Percentiles rank a stretch among this genome's conserved stretches.
Conservation (phyloP, 2,113 vertebrate species). For the Cebus imitator region DNA sequence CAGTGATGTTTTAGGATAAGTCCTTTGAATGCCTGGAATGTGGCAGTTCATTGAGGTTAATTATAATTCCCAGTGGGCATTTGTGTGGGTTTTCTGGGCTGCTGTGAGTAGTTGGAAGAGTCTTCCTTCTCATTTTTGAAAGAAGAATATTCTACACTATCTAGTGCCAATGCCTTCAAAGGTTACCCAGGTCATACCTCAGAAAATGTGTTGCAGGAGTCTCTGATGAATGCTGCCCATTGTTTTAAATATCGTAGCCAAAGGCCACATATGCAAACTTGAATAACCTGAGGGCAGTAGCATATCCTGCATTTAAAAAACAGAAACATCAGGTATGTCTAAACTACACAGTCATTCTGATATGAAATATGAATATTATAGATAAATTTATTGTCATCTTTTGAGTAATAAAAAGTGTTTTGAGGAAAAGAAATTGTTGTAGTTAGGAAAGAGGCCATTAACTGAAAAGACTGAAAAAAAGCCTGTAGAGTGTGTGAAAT, state of each 20-base stretch:
- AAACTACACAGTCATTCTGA: background rate
- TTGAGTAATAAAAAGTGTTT: slow-evolving; percentile 8
- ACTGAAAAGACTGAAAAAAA: background rate
- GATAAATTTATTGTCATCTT: slow-evolving; percentile 48
- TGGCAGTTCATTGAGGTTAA: slow-evolving; percentile 38
- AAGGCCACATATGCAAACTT: background rate
- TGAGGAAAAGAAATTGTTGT: background rate
- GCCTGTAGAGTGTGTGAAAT: background rate
- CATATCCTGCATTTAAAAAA: slow-evolving; percentile 59
- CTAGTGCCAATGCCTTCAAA: background rate
- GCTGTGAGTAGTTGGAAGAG: background rate
- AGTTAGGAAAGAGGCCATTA: background rate
- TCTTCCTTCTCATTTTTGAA: background rate
- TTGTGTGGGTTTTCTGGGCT: background rate
- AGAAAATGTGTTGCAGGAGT: background rate
- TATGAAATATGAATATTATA: slow-evolving; percentile 26
- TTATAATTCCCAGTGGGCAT: background rate
- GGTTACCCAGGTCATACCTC: background rate
- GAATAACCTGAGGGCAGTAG: background rate
- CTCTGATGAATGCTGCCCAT: slow-evolving; percentile 47
- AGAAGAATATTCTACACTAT: background rate
- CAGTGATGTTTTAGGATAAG: slow-evolving; percentile 4
- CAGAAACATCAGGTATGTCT: background rate
- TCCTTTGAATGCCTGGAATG: slow-evolving; percentile 4
- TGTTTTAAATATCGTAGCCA: background rate